Conservation (phyloP, 2,888 invertebrate species). For the Philaethria dido region DNA sequence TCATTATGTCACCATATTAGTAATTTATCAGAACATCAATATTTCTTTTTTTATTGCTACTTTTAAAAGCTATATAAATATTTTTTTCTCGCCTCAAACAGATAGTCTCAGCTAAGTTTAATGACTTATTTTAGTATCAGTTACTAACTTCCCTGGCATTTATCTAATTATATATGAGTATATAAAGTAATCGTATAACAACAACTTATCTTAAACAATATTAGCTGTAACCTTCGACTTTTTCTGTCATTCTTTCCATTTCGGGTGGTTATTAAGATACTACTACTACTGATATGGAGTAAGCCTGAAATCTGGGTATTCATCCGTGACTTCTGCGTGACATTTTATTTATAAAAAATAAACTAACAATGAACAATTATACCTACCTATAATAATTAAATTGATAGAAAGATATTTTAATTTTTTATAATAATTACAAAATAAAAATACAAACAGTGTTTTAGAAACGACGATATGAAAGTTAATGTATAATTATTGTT, state of each 20-base stretch:
- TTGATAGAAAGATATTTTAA: too few species aligned
- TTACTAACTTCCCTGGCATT: slow-evolving; percentile 29
- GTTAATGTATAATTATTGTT: too few species aligned
- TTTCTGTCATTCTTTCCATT: slow-evolving; percentile 12
- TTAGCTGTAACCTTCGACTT: slow-evolving; percentile 12
- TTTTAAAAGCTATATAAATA: slow-evolving; percentile 41
- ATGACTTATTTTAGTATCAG: slow-evolving; percentile 40
- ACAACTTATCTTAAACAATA: slow-evolving; percentile 11
- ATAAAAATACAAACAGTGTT: too few species aligned
- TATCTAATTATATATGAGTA: slow-evolving; percentile 25
- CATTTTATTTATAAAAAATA: background rate
- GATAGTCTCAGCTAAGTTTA: slow-evolving; percentile 42
- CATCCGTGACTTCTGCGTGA: slow-evolving; percentile 14
- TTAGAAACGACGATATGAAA: too few species aligned
- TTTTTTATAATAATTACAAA: too few species aligned
- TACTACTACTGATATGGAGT: slow-evolving; percentile 9
- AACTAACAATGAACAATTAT: background rate
- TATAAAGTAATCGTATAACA: slow-evolving; percentile 23
- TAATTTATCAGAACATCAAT: slow-evolving; percentile 40
- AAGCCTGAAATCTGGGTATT: background rate
- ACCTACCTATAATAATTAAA: too few species aligned
- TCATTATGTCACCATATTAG: slow-evolving; percentile 42
- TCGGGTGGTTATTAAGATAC: slow-evolving; percentile 8
- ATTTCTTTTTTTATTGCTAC: slow-evolving; percentile 41
- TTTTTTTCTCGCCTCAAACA: slow-evolving; percentile 37